Conservation (phyloP, 2,797 vertebrate species). For the Diplodus sargus region DNA sequence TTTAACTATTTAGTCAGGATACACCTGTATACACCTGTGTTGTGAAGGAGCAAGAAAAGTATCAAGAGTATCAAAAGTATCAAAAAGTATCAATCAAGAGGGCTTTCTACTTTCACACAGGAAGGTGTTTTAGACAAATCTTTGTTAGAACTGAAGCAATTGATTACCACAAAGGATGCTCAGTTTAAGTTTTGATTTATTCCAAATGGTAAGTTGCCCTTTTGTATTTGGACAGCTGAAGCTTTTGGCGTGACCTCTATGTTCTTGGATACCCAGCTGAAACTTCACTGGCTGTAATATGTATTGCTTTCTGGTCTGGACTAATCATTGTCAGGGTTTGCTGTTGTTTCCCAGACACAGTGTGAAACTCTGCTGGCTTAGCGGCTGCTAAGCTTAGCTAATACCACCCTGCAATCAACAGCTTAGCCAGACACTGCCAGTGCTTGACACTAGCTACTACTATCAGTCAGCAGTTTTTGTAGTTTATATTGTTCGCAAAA, state of each 20-base stretch:
- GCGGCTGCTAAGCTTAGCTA: neutral
- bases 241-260: neutral
- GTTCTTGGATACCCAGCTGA: neutral
- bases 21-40: neutral
- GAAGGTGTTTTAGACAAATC: constrained; percentile 14
- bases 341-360: constrained; percentile 2
- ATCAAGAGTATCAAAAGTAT: constrained; percentile 13
- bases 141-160: constrained; percentile 31
- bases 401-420: constrained; percentile 6
- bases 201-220: constrained; percentile 1
- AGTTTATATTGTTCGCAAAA: neutral
- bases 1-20: too few species aligned
- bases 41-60: neutral
- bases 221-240: neutral
- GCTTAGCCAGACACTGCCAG: neutral
- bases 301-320: constrained; percentile 11
- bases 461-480: constrained; percentile 7
- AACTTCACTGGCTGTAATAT: neutral
- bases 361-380: neutral
- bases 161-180: constrained; percentile 6
- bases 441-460: neutral
- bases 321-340: constrained; percentile 21
- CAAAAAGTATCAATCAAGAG: constrained; percentile 2
- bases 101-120: constrained; percentile 16
- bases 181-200: neutral